phyloP scores from a whole-genome alignment of 2,888 invertebrate genomes.

The Eupelmus urozonus region DNA sequence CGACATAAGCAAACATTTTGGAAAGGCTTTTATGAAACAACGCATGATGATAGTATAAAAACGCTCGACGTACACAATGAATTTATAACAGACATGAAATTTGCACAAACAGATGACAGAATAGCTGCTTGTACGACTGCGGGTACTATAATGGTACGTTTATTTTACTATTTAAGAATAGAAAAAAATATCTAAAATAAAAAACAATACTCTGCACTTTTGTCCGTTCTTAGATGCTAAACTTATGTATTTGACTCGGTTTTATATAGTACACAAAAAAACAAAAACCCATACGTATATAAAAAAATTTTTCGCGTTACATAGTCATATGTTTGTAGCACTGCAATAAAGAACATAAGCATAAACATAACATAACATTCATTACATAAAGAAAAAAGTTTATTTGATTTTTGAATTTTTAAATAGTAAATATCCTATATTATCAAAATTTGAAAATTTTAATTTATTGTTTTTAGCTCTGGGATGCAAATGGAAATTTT shows the following conservation, averaged over 20 bases:
- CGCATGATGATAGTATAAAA: slow-evolving; percentile 67
- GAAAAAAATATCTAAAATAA: neutral
- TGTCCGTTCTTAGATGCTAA: neutral
- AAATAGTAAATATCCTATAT: no score
- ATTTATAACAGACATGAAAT: slow-evolving; percentile 68
- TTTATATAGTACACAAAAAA: no score
- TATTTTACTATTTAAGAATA: slow-evolving; percentile 6
- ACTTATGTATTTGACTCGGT: no score
- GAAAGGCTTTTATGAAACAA: slow-evolving; percentile 65
- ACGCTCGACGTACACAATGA: slow-evolving; percentile 65
- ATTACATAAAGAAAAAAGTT: no score
- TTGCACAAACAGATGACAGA: slow-evolving; percentile 64
- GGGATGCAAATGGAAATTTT: slow-evolving; percentile 66
- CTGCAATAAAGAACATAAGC: no score
- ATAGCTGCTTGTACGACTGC: slow-evolving; percentile 70
- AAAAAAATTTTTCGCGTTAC: no score
- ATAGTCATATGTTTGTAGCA: no score
- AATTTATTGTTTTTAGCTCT: slow-evolving; percentile 63
- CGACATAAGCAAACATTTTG: slow-evolving; percentile 70
- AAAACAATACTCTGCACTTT: neutral
- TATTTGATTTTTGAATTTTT: no score
- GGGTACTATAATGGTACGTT: slow-evolving; percentile 68
- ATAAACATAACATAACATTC: no score
- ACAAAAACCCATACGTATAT: no score
- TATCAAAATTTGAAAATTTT: slow-evolving; percentile 17